Base-by-base conservation (phyloP, 2,888 invertebrate genomes). In the Aethes cnicana region DNA sequence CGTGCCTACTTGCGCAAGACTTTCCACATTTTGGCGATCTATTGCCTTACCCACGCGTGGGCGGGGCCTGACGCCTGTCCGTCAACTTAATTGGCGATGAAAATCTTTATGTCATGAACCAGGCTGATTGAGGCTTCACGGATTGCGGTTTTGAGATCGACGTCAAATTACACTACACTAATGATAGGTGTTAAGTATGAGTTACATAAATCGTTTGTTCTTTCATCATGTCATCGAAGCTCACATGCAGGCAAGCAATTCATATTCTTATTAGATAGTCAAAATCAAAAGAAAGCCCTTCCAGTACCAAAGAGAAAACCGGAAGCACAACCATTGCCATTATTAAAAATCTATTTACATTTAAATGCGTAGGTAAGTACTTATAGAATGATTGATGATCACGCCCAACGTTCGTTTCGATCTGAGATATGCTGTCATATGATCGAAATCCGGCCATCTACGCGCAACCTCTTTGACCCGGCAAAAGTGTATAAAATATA, bases 31-130 rank as follows among this genome's bases (percentile, higher is more conserved):
- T 54, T 33, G 47, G 55, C 56, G 55, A 58, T 72, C 71, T 67
- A 70, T 72, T 66, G 65, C 67, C 79, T 37, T 74, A 67, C 59
- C 68, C 77, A 80, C 80, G 77, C 74, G 74, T 67, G 54, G 63
- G 63, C 59, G 67, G 64, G 66, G 65, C 59, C 58, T 65, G 74
- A 71, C 70, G 66, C 57, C 61, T 66, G 70, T 64, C 68, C 63
- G 67, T 64, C 61, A 60, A 55, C 63, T 61, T 72, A 66, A 71
- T 74, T 73, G 68, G 65, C 66, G 39, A 47, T 52, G 37, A 26
- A 52, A 52, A 52, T 52, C 52, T 46, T 39, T 52, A 39, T 52
- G 46, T 46, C 39, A 52, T 32, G 44, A 43, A 28, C 32, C 21
- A 36, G 30, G 18, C 43, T 25, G 35, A 37, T 18, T 9, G 9